Evolutionary conservation across 2,113 vertebrate genomes (phyloP), one percentile per base, ranked within the genome.

Genomic region (Crypturellus undulatus): DNA sequence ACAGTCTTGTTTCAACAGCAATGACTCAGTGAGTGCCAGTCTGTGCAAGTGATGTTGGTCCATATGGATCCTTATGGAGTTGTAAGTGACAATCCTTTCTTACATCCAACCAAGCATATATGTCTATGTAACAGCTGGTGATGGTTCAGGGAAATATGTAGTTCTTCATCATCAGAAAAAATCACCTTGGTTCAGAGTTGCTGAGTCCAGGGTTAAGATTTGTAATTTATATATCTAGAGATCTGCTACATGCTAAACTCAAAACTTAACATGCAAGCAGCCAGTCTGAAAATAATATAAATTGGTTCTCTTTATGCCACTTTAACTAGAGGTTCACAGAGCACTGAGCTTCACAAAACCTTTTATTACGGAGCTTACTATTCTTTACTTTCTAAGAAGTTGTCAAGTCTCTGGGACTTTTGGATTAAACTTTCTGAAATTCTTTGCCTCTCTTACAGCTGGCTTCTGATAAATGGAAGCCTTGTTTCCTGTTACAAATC

Each of bases 321-420:
- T 73, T 76, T 86, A 83, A 72, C 25, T 49, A 51, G 32, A 81
- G 19, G 12, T 62, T 51, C 43, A 65, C 10, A 32, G 0, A 34
- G 6, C 26, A n/a, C 20, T 73, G 12, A 45, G 1, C 12, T 11
- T 84, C 40, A 36, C 22, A 62, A 32, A 84, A 24, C 36, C n/a
- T 70, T 43, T 16, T 26, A 51, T 62, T 18, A 49, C 18, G 67
- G 64, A 59, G 4, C 2, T 49, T 73, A 65, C 20, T 18, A 13
- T 77, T 63, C 52, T 94, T 81, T 36, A 22, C 34, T 81, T 82
- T 95, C 56, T 87, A 67, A 89, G 92, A 78, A 81, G 78, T 43
- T 84, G 49, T 67, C 20, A 86, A 47, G 20, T 18, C 12, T 52
- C 45, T 75, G 26, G 11, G 65, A 67, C 3, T 14, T 84, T 62